Conservation (phyloP, 2,113 vertebrate species). For the Atrichornis clamosus region DNA sequence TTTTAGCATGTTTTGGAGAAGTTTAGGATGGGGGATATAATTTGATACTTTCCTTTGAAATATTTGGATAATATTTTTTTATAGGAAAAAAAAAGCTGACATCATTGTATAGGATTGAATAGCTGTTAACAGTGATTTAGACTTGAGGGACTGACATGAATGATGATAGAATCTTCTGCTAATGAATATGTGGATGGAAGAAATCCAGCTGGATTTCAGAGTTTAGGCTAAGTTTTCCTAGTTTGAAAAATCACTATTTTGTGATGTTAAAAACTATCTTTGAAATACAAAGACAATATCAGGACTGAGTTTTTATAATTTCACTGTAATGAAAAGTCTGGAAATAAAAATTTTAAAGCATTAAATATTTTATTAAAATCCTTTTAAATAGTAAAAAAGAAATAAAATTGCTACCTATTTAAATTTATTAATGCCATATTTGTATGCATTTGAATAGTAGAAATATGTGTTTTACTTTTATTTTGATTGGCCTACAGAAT, state of each 20-base stretch:
- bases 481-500: not conserved
- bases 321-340: not conserved
- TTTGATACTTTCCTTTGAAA: not conserved
- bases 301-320: not conserved
- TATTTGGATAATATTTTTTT: not conserved
- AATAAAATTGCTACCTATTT: not conserved
- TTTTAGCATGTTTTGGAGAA: not conserved
- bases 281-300: not conserved
- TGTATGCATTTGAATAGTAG: rapidly evolving
- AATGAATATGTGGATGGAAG: not conserved
- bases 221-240: not conserved
- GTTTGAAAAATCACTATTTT: not conserved
- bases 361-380: not conserved
- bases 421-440: not conserved
- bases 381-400: not conserved
- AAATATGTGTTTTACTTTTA: not conserved
- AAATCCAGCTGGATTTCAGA: not conserved
- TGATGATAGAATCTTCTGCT: not conserved
- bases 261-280: rapidly evolving
- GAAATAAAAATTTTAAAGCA: not conserved
- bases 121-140: not conserved
- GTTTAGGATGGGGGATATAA: not conserved
- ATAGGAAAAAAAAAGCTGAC: too few relatives aligned
- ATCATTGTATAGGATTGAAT: not conserved
- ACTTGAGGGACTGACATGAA: not conserved